Evolutionary conservation across 2,888 invertebrate species (phyloP).

Genomic region (Hedychridium roseum): DNA sequence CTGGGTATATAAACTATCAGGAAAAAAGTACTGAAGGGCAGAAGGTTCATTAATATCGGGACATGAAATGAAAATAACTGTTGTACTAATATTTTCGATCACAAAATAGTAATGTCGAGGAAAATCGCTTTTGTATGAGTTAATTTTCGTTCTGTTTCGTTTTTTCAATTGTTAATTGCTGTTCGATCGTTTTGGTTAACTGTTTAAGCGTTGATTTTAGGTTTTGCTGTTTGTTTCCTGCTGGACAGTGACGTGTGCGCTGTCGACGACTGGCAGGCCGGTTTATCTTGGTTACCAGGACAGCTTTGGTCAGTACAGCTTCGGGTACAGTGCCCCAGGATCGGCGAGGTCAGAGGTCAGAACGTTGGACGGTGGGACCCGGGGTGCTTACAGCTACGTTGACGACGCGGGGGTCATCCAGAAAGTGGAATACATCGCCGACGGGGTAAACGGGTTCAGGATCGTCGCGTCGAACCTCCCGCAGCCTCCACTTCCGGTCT

Average conservation of each 20-base stretch:
- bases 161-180: too few relatives aligned
- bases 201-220: too few relatives aligned
- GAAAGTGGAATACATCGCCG: slow-evolving; percentile 63
- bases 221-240: slow-evolving; percentile 26
- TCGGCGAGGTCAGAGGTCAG: slow-evolving; percentile 59
- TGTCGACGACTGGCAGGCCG: slow-evolving; percentile 15
- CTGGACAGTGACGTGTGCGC: slow-evolving; percentile 24
- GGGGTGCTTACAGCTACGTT: slow-evolving; percentile 63
- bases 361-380: slow-evolving; percentile 60
- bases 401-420: slow-evolving; percentile 63
- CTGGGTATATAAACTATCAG: too few relatives aligned
- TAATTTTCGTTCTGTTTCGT: too few relatives aligned
- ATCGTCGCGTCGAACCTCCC: slow-evolving; percentile 65
- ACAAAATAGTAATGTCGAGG: neutral
- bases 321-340: slow-evolving; percentile 58
- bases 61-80: too few relatives aligned
- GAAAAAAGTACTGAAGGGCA: too few relatives aligned
- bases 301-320: slow-evolving; percentile 62
- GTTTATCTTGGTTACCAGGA: slow-evolving; percentile 57
- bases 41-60: too few relatives aligned
- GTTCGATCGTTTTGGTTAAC: too few relatives aligned
- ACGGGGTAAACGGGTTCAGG: slow-evolving; percentile 63
- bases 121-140: neutral
- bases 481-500: slow-evolving; percentile 48
- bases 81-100: too few relatives aligned